Percentiles rank a stretch among this genome's conserved stretches.
phyloP scores from a whole-genome alignment of 35 echinoderm and acorn worm species.

The Ophioderma brevispina region DNA sequence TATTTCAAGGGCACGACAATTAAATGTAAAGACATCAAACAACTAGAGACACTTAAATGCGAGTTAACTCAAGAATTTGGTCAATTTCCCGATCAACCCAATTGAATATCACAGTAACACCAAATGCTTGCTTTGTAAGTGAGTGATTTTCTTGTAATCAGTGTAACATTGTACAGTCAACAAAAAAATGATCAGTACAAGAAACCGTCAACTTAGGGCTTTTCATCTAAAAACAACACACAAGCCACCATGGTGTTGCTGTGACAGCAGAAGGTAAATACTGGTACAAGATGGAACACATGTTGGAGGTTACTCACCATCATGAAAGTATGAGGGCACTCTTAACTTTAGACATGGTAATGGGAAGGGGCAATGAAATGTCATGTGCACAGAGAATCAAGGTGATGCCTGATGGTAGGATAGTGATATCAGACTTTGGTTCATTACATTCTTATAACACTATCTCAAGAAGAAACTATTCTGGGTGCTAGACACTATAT shows the following conservation, averaged over 20 bases:
- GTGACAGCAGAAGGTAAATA: not conserved
- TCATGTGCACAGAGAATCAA: not conserved
- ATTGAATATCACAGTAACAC: not conserved
- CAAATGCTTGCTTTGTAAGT: not conserved
- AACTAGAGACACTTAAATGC: not conserved
- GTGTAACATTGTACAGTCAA: not conserved
- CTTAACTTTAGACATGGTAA: not conserved
- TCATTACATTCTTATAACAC: not conserved
- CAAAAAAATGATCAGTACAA: not conserved
- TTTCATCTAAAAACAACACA: not conserved
- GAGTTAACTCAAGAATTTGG: not conserved
- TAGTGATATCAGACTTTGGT: not conserved
- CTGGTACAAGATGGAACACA: not conserved
- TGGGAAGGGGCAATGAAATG: not conserved
- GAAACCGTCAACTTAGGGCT: not conserved
- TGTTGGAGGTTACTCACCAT: not conserved
- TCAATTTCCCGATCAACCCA: not conserved
- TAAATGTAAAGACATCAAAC: not conserved
- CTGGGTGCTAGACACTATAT: not conserved
- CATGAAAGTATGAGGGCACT: not conserved
- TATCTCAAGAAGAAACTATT: not conserved
- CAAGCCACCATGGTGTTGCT: not conserved
- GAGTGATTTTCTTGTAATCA: not conserved
- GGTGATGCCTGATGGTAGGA: not conserved
- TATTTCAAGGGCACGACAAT: not conserved